Evolutionary conservation across 2,888 invertebrate species (phyloP), one percentile per base, ranked within the genome.

Genomic region (Helleia helle): DNA sequence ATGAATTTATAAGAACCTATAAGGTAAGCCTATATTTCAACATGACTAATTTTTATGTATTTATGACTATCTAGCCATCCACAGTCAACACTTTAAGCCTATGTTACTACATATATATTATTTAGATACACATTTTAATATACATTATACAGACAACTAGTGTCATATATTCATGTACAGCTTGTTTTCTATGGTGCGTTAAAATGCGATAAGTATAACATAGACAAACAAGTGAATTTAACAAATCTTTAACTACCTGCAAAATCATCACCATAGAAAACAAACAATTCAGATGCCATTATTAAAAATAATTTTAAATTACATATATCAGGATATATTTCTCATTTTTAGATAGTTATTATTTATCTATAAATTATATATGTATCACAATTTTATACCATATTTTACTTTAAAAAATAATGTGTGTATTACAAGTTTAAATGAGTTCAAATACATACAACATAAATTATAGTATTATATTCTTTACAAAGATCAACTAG

Each of bases 131-230:
- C 50, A 48, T 51, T 56, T 68, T 63, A 66, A 56, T 70, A 71
- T 65, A 69, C 60, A 66, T 74, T 73, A 64, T 69, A 72, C 67
- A 71, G 64, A 66, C 61, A 54, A 43, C 55, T 58, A 63, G 68
- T 71, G 62, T 63, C 55, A 53, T 49, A 55, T 62, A 56, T 54
- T 58, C 51, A 25, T 31, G 25, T 38, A 17, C 7, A 27, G 7
- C 17, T 25, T 25, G 25, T 40, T 40, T 6, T 4, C 27, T 38
- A 27, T 38, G 27, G 39, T 31, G 17, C 5, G 15, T 24, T 12
- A 13, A 24, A 22, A 28, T 13, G 9, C 22, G 12, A 8, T 38
- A 13, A 24, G 7, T 14, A 15, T 7, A 12, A 3, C 7, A 34
- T 8, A 34, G 12, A 31, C 12, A 27, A 27, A 12, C 9, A 12